phyloP scores from a whole-genome alignment of 2,113 vertebrate species.

The Xenus cinereus region DNA sequence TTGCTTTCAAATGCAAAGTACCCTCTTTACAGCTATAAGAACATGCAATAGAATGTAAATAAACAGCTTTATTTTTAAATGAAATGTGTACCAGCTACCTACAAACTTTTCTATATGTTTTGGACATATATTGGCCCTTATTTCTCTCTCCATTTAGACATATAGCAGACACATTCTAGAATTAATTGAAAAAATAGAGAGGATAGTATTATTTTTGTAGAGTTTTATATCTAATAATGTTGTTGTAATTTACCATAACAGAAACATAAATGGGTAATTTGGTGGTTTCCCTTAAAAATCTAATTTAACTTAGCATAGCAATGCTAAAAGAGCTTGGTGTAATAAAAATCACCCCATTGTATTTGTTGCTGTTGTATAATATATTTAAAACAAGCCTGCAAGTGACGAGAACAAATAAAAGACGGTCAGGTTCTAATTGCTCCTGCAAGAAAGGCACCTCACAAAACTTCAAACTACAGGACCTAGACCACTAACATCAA shows the following conservation, averaged over 20 bases:
- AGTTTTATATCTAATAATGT: not conserved
- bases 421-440: not conserved
- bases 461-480: not conserved
- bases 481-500: not conserved
- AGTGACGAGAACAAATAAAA: not conserved
- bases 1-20: not conserved
- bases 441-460: not conserved
- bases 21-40: not conserved
- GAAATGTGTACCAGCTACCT: not conserved
- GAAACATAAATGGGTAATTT: not conserved
- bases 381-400: not conserved
- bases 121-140: not conserved
- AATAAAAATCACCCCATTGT: not conserved
- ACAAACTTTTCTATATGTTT: not conserved
- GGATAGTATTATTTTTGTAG: not conserved
- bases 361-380: not conserved
- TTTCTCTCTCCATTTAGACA: not conserved
- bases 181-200: not conserved
- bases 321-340: not conserved
- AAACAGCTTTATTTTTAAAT: not conserved
- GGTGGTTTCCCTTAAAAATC: not conserved
- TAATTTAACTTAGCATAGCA: not conserved
- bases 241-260: not conserved
- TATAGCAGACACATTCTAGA: not conserved
- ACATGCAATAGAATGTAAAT: not conserved